These are phyloP conservation scores for Ictidomys tridecemlineatus DNA, from an alignment of 2,113 vertebrate genomes.

Conservation along the genomic window DNA sequence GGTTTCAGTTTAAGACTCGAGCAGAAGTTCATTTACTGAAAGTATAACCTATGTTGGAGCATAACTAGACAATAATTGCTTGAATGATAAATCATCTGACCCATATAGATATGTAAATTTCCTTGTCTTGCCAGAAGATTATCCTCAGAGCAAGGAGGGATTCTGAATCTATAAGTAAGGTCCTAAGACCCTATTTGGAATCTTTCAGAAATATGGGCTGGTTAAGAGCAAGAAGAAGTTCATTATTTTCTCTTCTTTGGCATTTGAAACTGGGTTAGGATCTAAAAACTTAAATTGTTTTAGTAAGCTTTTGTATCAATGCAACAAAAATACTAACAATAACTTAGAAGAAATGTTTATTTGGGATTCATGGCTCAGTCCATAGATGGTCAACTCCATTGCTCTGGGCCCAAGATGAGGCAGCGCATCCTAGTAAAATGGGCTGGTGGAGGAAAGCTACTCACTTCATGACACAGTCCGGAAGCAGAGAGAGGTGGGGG, in stretches of 20 bases:
- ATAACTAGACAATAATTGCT: background rate
- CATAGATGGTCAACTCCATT: too few species aligned
- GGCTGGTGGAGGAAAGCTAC: too few species aligned
- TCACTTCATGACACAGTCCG: too few species aligned
- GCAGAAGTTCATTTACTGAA: background rate
- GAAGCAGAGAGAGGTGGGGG: too few species aligned
- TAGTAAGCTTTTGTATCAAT: too few species aligned
- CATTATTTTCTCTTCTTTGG: background rate
- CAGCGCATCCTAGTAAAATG: too few species aligned
- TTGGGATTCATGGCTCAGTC: too few species aligned
- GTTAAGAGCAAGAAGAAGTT: background rate
- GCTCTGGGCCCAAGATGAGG: too few species aligned
- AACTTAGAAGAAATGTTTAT: too few species aligned
- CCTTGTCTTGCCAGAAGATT: conserved; percentile 24
- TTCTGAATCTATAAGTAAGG: background rate
- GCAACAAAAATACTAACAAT: too few species aligned
- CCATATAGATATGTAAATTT: conserved; percentile 12
- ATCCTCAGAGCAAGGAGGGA: conserved; percentile 24
- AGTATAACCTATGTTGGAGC: background rate
- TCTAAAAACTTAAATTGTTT: background rate
- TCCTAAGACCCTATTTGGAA: background rate
- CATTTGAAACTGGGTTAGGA: conserved; percentile 1
- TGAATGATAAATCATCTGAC: background rate
- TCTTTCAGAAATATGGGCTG: background rate
- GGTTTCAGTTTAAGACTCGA: background rate